Percentiles rank a stretch among this genome's conserved stretches.
Conservation (phyloP, 2,113 vertebrate genomes). For the Cynoglossus semilaevis region DNA sequence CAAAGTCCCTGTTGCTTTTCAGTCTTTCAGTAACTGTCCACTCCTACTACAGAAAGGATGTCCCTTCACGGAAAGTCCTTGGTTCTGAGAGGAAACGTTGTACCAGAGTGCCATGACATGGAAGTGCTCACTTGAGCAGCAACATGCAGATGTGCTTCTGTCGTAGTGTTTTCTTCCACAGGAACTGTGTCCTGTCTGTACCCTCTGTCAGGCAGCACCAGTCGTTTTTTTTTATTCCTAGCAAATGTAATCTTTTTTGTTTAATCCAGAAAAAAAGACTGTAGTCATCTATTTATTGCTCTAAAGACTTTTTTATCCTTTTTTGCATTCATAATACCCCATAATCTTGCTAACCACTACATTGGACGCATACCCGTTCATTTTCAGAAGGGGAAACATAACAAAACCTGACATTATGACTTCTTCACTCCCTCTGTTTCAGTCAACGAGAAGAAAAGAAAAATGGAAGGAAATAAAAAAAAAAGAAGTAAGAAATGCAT, state of each 20-base stretch:
- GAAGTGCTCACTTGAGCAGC: constrained; percentile 61
- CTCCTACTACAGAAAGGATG: constrained; percentile 64
- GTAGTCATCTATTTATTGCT: no score
- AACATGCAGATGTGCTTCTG: constrained; percentile 69
- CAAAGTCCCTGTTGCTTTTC: constrained; percentile 23
- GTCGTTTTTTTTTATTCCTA: constrained; percentile 24
- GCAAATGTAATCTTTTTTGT: not conserved
- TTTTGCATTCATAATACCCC: no score
- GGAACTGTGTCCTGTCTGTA: constrained; percentile 58
- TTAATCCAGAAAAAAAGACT: not conserved
- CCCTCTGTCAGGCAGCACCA: constrained; percentile 28
- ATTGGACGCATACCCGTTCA: no score
- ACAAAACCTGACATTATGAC: no score
- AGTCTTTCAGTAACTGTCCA: constrained; percentile 33
- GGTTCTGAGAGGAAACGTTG: constrained; percentile 70
- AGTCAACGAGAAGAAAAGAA: no score
- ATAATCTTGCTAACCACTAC: no score
- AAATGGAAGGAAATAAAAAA: no score
- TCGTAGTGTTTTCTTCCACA: constrained; percentile 68
- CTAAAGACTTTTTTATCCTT: no score
- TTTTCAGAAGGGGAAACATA: no score
- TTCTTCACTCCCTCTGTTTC: no score
- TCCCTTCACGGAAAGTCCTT: constrained; percentile 73
- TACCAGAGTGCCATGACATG: constrained; percentile 63
- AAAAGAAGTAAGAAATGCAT: no score